Evolutionary conservation across 2,797 vertebrate species (phyloP), one percentile per base, ranked within the genome.

Genomic region (Sciurus carolinensis): DNA sequence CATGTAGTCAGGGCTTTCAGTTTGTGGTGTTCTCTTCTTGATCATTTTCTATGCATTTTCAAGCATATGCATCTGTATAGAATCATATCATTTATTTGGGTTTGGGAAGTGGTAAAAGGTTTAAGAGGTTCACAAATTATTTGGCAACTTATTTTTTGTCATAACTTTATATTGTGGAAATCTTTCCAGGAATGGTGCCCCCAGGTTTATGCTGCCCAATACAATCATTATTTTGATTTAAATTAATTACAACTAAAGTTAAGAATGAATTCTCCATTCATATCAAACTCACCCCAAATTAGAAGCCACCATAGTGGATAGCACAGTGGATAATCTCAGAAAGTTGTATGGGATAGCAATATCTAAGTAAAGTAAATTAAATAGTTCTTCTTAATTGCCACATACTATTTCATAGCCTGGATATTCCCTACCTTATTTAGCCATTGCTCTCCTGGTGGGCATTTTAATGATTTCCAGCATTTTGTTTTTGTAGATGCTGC

Each of bases 311-410:
- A 0, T 50, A 4, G 12, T 44, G 44, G 17, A 50, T 22, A 79
- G 67, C 26, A n/a, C 57, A n/a, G 64, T 91, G 42, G 5, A 1
- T 64, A 24, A 18, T 39, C 57, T 82, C 75, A 95, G 91, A 52
- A 87, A 82, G 50, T 15, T 20, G 15, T 82, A 1, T 36, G 39
- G 11, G 28, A 15, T 33, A 82, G 22, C 11, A 5, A 50, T 36
- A 62, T 87, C n/a, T 59, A 42, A 91, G 50, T 83, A 64, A 83
- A 69, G 85, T 86, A 79, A 64, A 72, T 83, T 1, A 67, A 92
- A 54, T 75, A 52, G 62, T 91, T 91, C 20, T 87, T 71, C 42
- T 42, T 90, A 36, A 4, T 73, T 22, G 20, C 57, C 85, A 11
- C 47, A 2, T 81, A 62, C 11, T 30, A 42, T 85, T 76, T 88